Percentiles rank a stretch among this genome's conserved stretches.
Conservation (phyloP, 2,797 vertebrate genomes). For the Megaceryle alcyon region DNA sequence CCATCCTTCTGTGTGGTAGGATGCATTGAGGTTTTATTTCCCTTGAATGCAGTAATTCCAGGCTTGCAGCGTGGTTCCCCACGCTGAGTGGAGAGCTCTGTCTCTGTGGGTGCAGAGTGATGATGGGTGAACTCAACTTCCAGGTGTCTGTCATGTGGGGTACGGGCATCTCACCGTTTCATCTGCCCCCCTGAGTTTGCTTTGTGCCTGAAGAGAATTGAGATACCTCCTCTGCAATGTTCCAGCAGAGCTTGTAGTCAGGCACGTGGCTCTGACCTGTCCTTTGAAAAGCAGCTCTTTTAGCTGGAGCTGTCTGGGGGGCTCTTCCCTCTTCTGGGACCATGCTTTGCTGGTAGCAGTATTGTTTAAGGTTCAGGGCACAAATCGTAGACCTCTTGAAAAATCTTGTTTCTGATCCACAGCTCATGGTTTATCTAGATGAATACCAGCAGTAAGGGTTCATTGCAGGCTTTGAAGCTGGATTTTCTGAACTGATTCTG, state of each 20-base stretch:
- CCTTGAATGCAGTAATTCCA: background rate
- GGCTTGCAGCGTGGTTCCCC: background rate
- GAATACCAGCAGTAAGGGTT: background rate
- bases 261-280: background rate
- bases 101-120: background rate
- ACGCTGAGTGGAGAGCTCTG: background rate
- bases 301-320: background rate
- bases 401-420: background rate
- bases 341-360: fast-evolving
- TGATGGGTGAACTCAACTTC: background rate
- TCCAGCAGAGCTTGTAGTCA: background rate
- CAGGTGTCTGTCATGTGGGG: background rate
- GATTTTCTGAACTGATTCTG: background rate
- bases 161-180: background rate
- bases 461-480: background rate
- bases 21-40: background rate
- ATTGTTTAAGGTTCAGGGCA: background rate
- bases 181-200: background rate
- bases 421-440: background rate
- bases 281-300: background rate
- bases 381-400: background rate
- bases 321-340: background rate
- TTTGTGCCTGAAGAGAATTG: background rate
- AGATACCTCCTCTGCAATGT: background rate
- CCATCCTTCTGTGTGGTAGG: background rate